These are phyloP conservation scores for Leptodactylus fuscus DNA, from an alignment of 2,113 vertebrate genomes.

Conservation along the genomic window DNA sequence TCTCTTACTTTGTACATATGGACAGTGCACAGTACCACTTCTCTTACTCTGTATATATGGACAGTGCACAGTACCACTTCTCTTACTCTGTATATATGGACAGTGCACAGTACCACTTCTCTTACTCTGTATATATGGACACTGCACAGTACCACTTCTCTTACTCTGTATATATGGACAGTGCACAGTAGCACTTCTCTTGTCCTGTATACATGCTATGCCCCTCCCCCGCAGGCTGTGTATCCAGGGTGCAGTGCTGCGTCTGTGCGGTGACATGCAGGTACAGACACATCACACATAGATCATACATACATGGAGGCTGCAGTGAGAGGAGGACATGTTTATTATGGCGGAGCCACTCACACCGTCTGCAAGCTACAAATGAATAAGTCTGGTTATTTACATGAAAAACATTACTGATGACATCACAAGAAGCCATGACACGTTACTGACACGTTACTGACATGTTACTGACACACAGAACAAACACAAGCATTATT, in stretches of 20 bases:
- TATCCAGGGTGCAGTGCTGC: background rate
- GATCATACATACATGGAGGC: constrained; percentile 88
- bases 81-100: background rate
- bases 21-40: background rate
- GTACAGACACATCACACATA: background rate
- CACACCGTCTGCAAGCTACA: constrained; percentile 84
- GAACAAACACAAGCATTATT: too few relatives aligned
- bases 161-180: background rate
- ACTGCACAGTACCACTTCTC: background rate
- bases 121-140: background rate
- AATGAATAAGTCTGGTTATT: constrained; percentile 78
- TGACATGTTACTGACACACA: too few relatives aligned
- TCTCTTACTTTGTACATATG: background rate
- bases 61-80: background rate
- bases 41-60: background rate
- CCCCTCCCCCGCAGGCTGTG: too few relatives aligned
- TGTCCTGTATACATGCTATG: background rate
- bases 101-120: constrained; percentile 9
- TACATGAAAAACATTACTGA: background rate
- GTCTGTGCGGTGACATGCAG: background rate
- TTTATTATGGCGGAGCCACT: constrained; percentile 87
- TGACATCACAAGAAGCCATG: background rate
- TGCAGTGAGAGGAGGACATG: constrained; percentile 79
- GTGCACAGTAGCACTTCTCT: background rate
- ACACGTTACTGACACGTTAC: too few relatives aligned